Evolutionary conservation across 2,797 vertebrate genomes (phyloP).

Genomic region (Protosalanx chinensis): DNA sequence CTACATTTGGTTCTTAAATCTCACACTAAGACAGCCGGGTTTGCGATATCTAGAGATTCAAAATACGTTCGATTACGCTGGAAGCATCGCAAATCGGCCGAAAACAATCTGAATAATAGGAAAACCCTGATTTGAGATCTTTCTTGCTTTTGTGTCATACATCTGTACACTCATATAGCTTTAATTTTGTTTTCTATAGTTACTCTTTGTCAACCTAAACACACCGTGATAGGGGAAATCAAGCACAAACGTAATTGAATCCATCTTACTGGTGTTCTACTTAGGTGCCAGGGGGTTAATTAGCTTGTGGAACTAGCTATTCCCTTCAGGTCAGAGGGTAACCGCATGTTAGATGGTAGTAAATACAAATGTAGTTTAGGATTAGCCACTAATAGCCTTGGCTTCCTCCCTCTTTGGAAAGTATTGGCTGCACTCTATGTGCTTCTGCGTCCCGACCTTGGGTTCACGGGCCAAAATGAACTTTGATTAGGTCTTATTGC

Average conservation of each 20-base stretch:
- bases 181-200: constrained; percentile 26
- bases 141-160: constrained; percentile 22
- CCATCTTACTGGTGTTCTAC: constrained; percentile 55
- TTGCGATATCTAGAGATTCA: too few species aligned
- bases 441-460: constrained; percentile 17
- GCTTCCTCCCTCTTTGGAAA: constrained; percentile 13
- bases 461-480: constrained; percentile 24
- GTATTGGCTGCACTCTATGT: constrained; percentile 11
- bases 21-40: not conserved
- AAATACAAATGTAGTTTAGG: constrained; percentile 45
- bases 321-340: constrained; percentile 48
- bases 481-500: constrained; percentile 32
- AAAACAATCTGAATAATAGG: too few species aligned
- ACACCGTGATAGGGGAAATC: constrained; percentile 48
- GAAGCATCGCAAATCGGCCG: too few species aligned
- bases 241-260: constrained; percentile 66
- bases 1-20: not conserved
- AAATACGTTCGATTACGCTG: too few species aligned
- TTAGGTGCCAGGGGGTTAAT: constrained; percentile 64
- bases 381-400: constrained; percentile 33
- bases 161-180: constrained; percentile 7
- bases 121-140: not conserved
- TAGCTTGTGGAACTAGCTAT: constrained; percentile 55
- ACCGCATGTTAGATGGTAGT: constrained; percentile 40
- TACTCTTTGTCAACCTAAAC: constrained; percentile 53